Base-by-base conservation (phyloP, 1,140 invertebrate species). In the Acromyrmex heyeri region DNA sequence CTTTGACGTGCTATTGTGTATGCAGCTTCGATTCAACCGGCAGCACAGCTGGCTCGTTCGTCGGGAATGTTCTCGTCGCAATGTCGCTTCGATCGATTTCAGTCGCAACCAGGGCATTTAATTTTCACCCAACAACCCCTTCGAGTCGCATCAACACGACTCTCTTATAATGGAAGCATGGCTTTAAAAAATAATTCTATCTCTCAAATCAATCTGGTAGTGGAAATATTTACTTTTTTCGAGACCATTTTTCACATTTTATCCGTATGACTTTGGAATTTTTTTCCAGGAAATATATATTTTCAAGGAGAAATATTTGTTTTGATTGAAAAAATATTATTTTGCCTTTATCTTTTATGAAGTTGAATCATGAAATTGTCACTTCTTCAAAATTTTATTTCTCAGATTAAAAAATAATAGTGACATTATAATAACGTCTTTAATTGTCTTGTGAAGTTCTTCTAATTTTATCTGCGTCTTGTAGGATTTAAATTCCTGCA, bases 31-130 rank as follows among this genome's bases (percentile, higher is more conserved):
- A 14, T 61, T 57, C 53, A 82, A 24, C 65, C 24, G 67, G 76
- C 77, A 73, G 55, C 85, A 88, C 91, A 91, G 90, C 91, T 91
- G 90, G 88, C 93, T 92, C 87, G 70, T 82, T 34, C 83, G 38
- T 59, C 7, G 55, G 3, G 44, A 61, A 72, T 89, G 55, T 90
- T 83, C 61, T 34, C 8, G 70, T 90, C 69, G 62, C 76, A 59
- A 59, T 48, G 83, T 82, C 62, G 64, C 50, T 38, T 38, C 48
- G 53, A 82, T 83, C 69, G 79, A 82, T 75, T 62, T 55, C 50
- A 18, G 24, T 16, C 24, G 3, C 53, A 21, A 38, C 14, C 53
- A 73, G 53, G 88, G 76, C 85, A 87, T 90, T 89, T 83, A 83
- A 87, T 90, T 87, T 73, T 61, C 24, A 55, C 18, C 5, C 48